phyloP scores from a whole-genome alignment of 92 coral and sea anemone genomes.

The Parazoanthus swiftii region DNA sequence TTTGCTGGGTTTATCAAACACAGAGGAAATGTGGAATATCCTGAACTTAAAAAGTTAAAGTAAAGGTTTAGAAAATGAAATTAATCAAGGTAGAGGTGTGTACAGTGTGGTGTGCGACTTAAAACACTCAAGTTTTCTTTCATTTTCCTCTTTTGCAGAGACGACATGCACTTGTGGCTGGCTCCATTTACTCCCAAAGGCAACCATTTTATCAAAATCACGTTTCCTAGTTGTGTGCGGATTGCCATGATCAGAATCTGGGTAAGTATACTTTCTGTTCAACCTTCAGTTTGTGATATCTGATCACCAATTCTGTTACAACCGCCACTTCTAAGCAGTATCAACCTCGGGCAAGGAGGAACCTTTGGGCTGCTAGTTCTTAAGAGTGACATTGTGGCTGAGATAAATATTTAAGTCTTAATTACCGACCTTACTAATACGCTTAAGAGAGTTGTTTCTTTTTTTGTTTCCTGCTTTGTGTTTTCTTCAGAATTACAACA shows the following conservation, averaged over 20 bases:
- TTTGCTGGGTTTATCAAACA: too few species aligned
- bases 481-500: constrained; percentile 84
- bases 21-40: too few species aligned
- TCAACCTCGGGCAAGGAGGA: too few species aligned
- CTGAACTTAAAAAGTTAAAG: too few species aligned
- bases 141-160: constrained; percentile 53
- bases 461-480: neutral
- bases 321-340: too few species aligned
- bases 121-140: neutral
- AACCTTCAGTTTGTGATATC: too few species aligned
- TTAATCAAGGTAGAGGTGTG: too few species aligned
- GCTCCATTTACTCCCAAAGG: constrained; percentile 89
- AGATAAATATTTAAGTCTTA: neutral
- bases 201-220: constrained; percentile 69
- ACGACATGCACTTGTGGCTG: constrained; percentile 97
- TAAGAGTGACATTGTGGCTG: too few species aligned
- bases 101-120: neutral
- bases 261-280: constrained; percentile 55
- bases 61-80: neutral
- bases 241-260: constrained; percentile 97
- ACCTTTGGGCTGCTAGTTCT: too few species aligned
- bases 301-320: too few species aligned
- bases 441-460: too few species aligned
- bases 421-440: neutral
- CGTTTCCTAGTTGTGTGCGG: constrained; percentile 62